These are phyloP conservation scores for Coturnix japonica DNA, from an alignment of 2,113 vertebrate species.

Conservation along the genomic window DNA sequence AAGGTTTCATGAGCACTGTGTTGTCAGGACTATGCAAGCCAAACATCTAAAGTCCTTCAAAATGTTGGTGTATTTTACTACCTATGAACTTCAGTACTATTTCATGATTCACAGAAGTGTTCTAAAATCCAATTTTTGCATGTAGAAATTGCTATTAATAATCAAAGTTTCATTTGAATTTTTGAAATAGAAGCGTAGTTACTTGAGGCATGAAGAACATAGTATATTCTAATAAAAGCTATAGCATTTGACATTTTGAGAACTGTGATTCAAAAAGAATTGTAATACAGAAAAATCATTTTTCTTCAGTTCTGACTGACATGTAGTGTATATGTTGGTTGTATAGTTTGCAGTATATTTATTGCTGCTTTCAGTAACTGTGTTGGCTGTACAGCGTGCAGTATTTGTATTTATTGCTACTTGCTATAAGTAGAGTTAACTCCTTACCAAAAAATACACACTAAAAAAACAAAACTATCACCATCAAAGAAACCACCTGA, in stretches of 20 bases:
- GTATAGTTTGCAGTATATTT: background rate
- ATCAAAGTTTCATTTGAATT: background rate
- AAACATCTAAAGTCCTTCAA: background rate
- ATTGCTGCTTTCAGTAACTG: background rate
- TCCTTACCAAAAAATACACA: background rate
- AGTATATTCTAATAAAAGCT: background rate
- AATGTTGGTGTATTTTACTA: background rate
- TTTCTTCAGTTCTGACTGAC: background rate
- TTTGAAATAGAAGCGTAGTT: background rate
- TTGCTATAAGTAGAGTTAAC: background rate
- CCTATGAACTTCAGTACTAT: background rate
- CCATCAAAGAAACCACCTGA: too few species aligned
- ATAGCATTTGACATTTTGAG: background rate
- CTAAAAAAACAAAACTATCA: background rate
- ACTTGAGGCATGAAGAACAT: background rate
- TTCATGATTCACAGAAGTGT: background rate
- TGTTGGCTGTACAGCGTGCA: background rate
- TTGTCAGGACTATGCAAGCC: background rate
- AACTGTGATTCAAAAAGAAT: background rate
- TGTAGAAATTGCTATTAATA: background rate
- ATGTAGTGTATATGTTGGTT: background rate
- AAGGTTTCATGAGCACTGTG: rapidly evolving
- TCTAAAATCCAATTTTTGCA: background rate
- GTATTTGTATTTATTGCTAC: background rate
- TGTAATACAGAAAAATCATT: background rate